Percentiles rank a stretch among this genome's conserved stretches.
These are phyloP conservation scores for Python bivittatus DNA, from an alignment of 2,113 vertebrate species.

Conservation along the genomic window DNA sequence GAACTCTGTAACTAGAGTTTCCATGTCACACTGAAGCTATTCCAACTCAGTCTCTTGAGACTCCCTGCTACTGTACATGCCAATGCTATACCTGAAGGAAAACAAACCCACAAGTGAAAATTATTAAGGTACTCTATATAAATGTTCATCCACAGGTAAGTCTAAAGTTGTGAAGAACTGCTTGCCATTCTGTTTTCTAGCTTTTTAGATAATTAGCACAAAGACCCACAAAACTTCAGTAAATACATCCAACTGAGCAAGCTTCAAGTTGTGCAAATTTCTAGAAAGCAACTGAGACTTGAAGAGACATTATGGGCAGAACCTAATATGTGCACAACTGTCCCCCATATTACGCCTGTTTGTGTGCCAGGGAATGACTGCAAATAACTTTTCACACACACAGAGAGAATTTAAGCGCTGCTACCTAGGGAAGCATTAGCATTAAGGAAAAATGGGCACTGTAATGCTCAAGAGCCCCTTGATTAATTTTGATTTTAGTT, in stretches of 20 bases:
- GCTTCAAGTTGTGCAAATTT: not conserved
- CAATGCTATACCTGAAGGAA: not conserved
- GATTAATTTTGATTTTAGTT: constrained; percentile 1
- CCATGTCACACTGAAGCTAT: constrained; percentile 25
- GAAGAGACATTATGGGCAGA: not conserved
- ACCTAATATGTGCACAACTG: not conserved
- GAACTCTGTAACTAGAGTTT: constrained; percentile 33
- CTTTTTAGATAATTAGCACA: not conserved
- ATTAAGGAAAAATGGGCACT: constrained; percentile 7
- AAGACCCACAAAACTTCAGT: not conserved
- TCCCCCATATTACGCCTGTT: not conserved
- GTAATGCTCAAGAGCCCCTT: not conserved
- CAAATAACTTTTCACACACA: not conserved
- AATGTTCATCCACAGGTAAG: not conserved
- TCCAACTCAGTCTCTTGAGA: constrained; percentile 42
- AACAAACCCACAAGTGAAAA: constrained; percentile 50
- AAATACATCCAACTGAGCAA: not conserved
- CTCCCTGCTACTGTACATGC: constrained; percentile 27
- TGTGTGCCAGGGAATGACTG: not conserved
- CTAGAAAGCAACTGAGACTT: not conserved
- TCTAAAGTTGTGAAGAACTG: not conserved
- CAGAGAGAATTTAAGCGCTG: not conserved
- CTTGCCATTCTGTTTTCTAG: not conserved
- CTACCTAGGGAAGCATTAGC: not conserved
- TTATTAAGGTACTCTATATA: not conserved